Base-by-base conservation (phyloP, 2,888 invertebrate genomes). In the Leuctra nigra region DNA sequence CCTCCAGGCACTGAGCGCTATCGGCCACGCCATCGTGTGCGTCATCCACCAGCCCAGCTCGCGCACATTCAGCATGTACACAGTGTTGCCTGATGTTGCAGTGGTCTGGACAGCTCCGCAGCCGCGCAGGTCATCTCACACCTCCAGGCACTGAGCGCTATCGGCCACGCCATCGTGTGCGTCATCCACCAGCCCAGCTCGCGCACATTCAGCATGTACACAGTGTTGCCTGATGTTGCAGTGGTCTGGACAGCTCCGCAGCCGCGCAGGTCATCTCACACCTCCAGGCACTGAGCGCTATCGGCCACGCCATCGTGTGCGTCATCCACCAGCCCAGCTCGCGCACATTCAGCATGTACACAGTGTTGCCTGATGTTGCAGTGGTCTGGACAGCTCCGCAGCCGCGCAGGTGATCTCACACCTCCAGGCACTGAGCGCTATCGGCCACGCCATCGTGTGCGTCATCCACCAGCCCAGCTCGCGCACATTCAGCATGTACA, bases 21-120 rank as follows among this genome's bases (percentile, higher is more conserved):
- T 73, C 18, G 87, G 87, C 0, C 75, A 86, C 38, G 86, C 85
- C 0, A 79, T 89, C 4, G 82, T 83, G 16, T 87, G 87, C 65
- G 82, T 86, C n/a, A 79, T 89, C 61, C 89, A 89, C 72, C 88
- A 89, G 66, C 88, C 89, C 0, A 86, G 85, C 36, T 87, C 87
- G 39, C 81, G 82, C 61, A 77, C 88, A 52, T 86, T 86, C 70
- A 79, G 81, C 52, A 79, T 79, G 63, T 87, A 88, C 63, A 87
- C 88, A 68, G 81, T 87, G 73, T 72, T 88, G 59, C n/a, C n/a
- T n/a, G n/a, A n/a, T n/a, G 29, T 57, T 61, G 16, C 61, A 82
- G 81, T 60, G 82, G 82, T 1, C 72, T 82, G 35, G 82, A 82
- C 86, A 81, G 71, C 75, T 76, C n/a, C n/a, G n/a, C n/a, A n/a